Base-by-base conservation (phyloP, 2,888 invertebrate species). In the Cyaniris semiargus region DNA sequence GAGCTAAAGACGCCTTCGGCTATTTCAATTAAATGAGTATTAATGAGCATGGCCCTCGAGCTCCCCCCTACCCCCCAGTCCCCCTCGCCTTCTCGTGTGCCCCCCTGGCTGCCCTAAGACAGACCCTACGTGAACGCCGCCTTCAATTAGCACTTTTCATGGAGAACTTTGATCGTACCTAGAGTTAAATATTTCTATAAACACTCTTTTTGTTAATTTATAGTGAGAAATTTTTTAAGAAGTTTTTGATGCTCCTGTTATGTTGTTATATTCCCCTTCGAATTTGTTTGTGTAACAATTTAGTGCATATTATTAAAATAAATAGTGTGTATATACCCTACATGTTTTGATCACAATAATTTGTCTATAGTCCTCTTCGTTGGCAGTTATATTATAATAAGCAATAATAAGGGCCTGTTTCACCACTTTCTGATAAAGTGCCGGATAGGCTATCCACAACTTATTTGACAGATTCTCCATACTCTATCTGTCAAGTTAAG, bases 41-140 rank as follows among this genome's bases (percentile, higher is more conserved):
- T 83, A 83, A 83, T 81, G 83, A 84, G 83, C 82, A 83, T 82
- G 82, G 76, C 80, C 76, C 82, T 81, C 78, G 79, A 80, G 34
- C 71, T n/a, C n/a, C 31, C n/a, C 44, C 48, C 23, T 21, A 1
- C 8, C 23, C 21, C 7, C 80, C 79, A 27, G 56, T 79, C 18
- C 80, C 8, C 38, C 71, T n/a, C n/a, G n/a, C n/a, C 21, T n/a
- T 6, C 13, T 23, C 23, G 13, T 60, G 44, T 44, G 13, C 44
- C 44, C 44, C 44, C 44, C 10, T 60, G 23, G 4, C 60, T 23
- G 10, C 60, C 10, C 60, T 27, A 13, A 60, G 5, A 23, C 23
- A 23, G 44, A 44, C 44, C 44, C 44, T 44, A 44, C 44, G 44
- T 44, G 44, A 44, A 13, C 78, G 78, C 76, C n/a, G 21, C 71